Evolutionary conservation across 2,113 vertebrate genomes (phyloP), one percentile per base, ranked within the genome.

Genomic region (Catagonus wagneri): DNA sequence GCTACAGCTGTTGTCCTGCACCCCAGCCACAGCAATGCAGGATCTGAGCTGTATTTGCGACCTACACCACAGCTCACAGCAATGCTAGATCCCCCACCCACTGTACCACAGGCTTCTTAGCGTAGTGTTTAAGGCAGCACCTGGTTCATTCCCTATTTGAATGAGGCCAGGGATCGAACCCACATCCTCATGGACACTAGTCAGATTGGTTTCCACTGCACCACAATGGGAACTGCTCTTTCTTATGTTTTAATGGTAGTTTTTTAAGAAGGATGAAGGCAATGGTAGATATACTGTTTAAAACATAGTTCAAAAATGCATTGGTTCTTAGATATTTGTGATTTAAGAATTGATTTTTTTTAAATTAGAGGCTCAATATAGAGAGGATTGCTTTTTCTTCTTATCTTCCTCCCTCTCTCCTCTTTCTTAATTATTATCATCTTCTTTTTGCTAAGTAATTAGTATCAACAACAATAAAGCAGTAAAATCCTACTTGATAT

Each of bases 211-310:
- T 44, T n/a, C 44, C 44, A 44, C 44, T 44, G 44, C 8, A 44
- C 8, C 44, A 44, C 44, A 44, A 44, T 44, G 44, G 44, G 44
- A 44, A 44, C n/a, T n/a, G n/a, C 44, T 4, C 44, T 16, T 20
- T 27, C 93, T 92, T 69, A 22, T 74, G 36, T 65, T 94, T 93
- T 93, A 32, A 87, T 17, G 9, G 22, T 60, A 36, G 87, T 36
- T 63, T 65, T 61, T 2, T 19, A 79, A 79, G 13, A 68, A 91
- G 10, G 32, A 72, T 19, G 23, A 88, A 90, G 50, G 68, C 27
- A 56, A 84, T 86, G 15, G 81, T 72, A 86, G 16, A 75, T 22
- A 81, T 36, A 85, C 2, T 34, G 79, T 61, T 93, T 79, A 58
- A 68, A 89, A 50, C 6, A 83, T 16, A 80, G 12, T 61, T 22